phyloP scores from a whole-genome alignment of 2,797 vertebrate genomes.

The Adrianichthys oophorus region DNA sequence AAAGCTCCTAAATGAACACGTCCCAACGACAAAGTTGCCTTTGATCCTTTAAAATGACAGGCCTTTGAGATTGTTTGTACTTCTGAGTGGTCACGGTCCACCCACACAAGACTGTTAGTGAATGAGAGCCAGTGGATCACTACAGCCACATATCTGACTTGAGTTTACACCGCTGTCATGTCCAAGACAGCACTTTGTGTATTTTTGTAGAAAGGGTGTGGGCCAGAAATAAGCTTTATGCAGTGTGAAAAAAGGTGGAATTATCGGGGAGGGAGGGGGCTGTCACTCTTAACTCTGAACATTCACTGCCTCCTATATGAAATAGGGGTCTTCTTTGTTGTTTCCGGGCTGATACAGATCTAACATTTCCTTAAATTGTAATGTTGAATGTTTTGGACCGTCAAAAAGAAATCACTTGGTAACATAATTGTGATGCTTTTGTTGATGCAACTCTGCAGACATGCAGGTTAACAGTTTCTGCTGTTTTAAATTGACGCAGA shows the following conservation, averaged over 20 bases:
- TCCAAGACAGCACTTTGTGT: conserved; percentile 53
- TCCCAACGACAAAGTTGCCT: conserved; percentile 15
- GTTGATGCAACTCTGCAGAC: conserved; percentile 42
- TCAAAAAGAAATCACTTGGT: conserved; percentile 47
- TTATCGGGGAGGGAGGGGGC: background rate
- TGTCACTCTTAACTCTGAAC: conserved; percentile 38
- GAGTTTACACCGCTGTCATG: conserved; percentile 73
- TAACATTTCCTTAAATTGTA: conserved; percentile 66
- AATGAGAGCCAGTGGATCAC: conserved; percentile 47
- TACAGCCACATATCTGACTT: conserved; percentile 56
- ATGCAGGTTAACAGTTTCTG: conserved; percentile 35
- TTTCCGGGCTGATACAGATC: conserved; percentile 41
- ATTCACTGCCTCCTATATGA: conserved; percentile 53
- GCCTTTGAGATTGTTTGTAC: conserved; percentile 33
- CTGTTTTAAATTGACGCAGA: conserved; percentile 26
- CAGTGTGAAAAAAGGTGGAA: conserved; percentile 57
- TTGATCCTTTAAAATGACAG: conserved; percentile 21
- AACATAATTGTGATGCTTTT: conserved; percentile 39
- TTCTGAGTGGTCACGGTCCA: conserved; percentile 37
- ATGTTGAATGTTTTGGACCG: conserved; percentile 54
- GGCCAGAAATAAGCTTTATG: conserved; percentile 76
- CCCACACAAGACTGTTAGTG: conserved; percentile 35
- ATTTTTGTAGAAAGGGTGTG: conserved; percentile 50
- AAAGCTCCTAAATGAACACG: conserved; percentile 89
- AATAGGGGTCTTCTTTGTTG: conserved; percentile 24